phyloP scores from a whole-genome alignment of 1,140 invertebrate genomes.

The Psilanteris sp. region DNA sequence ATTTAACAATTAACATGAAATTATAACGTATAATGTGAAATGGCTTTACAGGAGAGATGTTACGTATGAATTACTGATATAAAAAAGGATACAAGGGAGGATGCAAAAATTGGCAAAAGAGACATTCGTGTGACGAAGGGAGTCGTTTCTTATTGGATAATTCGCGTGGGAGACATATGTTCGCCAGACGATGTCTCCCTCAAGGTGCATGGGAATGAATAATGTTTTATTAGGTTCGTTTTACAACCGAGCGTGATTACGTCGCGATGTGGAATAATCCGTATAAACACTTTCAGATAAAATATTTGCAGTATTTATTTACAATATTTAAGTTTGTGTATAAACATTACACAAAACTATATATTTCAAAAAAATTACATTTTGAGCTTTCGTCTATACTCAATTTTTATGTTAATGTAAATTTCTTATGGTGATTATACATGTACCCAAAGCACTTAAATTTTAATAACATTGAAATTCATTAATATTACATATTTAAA shows the following conservation, averaged over 20 bases:
- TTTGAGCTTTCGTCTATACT: no score
- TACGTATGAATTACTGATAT: conserved; percentile 41
- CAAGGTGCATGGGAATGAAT: conserved; percentile 74
- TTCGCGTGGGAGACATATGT: conserved; percentile 70
- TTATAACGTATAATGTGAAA: no score
- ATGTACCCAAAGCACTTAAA: no score
- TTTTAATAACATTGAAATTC: no score
- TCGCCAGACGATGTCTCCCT: conserved; percentile 71
- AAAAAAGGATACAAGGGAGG: conserved; percentile 42
- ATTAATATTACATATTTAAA: no score
- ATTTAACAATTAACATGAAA: no score
- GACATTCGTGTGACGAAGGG: conserved; percentile 63
- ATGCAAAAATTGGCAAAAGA: conserved; percentile 63
- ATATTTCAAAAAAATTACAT: no score
- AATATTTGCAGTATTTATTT: not conserved
- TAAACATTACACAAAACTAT: no score
- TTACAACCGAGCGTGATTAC: conserved; percentile 57
- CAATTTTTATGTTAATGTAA: no score
- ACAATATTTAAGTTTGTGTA: no score
- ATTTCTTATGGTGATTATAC: no score
- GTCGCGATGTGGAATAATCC: conserved; percentile 24
- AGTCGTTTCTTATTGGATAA: conserved; percentile 69
- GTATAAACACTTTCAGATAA: conserved; percentile 10
- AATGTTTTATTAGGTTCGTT: conserved; percentile 68
- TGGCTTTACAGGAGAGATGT: conserved; percentile 37